These are phyloP conservation scores for Drosophila anomelani DNA, from an alignment of 2,888 invertebrate genomes.

Conservation along the genomic window DNA sequence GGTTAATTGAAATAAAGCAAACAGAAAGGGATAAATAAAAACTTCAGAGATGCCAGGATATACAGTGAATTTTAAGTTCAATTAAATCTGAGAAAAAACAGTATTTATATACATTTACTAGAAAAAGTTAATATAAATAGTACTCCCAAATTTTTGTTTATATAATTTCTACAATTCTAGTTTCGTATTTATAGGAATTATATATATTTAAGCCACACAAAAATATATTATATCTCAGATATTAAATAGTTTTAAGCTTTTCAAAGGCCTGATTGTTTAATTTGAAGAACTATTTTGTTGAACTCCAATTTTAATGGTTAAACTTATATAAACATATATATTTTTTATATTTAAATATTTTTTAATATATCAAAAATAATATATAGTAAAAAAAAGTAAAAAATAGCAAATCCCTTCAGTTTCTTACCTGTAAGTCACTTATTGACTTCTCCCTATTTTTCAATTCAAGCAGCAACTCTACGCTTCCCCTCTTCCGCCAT, in stretches of 20 bases:
- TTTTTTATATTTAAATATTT: not conserved
- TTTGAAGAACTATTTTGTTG: not conserved
- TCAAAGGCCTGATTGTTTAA: not conserved
- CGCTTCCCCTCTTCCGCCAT: not conserved
- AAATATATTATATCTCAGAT: not conserved
- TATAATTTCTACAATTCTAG: too few relatives aligned
- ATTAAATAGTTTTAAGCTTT: not conserved
- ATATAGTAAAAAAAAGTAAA: not conserved
- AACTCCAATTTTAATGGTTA: not conserved
- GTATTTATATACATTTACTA: too few relatives aligned
- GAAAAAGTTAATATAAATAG: too few relatives aligned
- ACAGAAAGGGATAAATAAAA: slow-evolving; percentile 9
- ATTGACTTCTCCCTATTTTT: not conserved
- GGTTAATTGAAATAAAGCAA: slow-evolving; percentile 38
- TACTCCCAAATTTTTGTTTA: too few relatives aligned
- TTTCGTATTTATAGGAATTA: not conserved
- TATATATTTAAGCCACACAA: not conserved
- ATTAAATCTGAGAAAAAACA: too few relatives aligned
- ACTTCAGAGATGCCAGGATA: slow-evolving; percentile 24
- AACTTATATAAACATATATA: not conserved
- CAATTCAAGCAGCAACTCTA: slow-evolving; percentile 2
- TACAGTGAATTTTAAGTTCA: slow-evolving; percentile 5
- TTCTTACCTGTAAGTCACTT: not conserved
- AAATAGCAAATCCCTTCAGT: not conserved
- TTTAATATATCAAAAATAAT: not conserved